phyloP scores from a whole-genome alignment of 1,140 invertebrate genomes.

The Drosophila leontia region DNA sequence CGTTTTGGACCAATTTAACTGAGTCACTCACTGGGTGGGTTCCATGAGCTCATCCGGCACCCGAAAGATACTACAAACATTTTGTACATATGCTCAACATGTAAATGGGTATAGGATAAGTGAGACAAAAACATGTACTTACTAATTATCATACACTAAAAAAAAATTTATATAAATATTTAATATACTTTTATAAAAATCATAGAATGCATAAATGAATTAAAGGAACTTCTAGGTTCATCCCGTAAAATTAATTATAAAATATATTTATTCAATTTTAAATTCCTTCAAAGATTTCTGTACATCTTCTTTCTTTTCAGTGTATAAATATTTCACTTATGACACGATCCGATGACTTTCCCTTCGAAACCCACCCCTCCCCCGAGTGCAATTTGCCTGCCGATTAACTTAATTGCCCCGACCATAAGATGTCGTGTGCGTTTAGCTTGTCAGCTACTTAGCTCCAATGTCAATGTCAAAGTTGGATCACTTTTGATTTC shows the following conservation, averaged over 20 bases:
- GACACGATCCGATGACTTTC: conserved; percentile 49
- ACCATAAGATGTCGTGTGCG: conserved; percentile 52
- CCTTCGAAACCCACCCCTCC: conserved; percentile 37
- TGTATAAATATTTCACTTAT: conserved; percentile 3
- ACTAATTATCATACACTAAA: conserved; percentile 32
- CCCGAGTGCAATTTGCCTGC: conserved; percentile 35
- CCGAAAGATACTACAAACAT: conserved; percentile 21
- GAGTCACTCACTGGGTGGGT: conserved; percentile 32
- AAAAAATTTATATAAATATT: too few relatives aligned
- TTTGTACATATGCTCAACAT: conserved; percentile 12
- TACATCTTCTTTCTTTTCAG: not conserved
- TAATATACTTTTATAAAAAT: too few relatives aligned
- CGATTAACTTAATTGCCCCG: conserved; percentile 70
- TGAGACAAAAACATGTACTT: conserved; percentile 20
- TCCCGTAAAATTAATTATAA: too few relatives aligned
- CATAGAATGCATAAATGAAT: too few relatives aligned
- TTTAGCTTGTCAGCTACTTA: conserved; percentile 17
- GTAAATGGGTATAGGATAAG: conserved; percentile 20
- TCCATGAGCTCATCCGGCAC: conserved; percentile 55
- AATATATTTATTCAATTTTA: not conserved
- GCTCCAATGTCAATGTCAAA: conserved; percentile 58
- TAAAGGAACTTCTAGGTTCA: too few relatives aligned
- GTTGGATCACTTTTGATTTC: conserved; percentile 33
- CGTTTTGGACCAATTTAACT: conserved; percentile 26
- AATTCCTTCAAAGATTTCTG: not conserved